Base-by-base conservation (phyloP, 2,113 vertebrate species). In the Siphamia tubifer region DNA sequence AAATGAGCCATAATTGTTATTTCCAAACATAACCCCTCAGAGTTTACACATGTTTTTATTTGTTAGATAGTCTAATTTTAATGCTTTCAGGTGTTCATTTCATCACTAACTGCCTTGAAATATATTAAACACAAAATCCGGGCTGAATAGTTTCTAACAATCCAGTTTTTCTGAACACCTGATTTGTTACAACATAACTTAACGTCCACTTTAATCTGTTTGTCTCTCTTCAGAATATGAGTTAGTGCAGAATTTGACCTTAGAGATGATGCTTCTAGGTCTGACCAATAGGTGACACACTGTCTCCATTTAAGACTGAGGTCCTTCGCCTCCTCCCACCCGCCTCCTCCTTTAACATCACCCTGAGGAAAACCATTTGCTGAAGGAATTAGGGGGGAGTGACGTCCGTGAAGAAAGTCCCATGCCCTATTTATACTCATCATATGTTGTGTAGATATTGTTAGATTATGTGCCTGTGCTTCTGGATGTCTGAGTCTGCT, bases 371-470 rank as follows among this genome's bases (percentile, higher is more conserved):
- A 72, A 51, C 17, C 48, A 57, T 53, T 64, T 77, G 65, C 44
- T 57, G n/a, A 27, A 51, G 47, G 44, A 52, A 60, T 47, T 51
- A 68, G 63, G 52, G 39, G 25, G 42, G 73, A 44, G 48, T 44
- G 70, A 70, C 20, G 49, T 55, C 62, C n/a, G 19, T 56, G 43
- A n/a, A 48, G 40, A 74, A 53, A 51, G 44, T 65, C 44, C 65
- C 62, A 49, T 27, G 51, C 48, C 79, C 79, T 87, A 80, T 83
- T 79, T 86, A 84, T 86, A 84, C 66, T 64, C 39, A 54, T 49
- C 81, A 85, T 67, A 79, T 84, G 86, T 61, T 48, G 67, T 31
- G 63, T n/a, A n/a, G 79, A 83, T 84, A 82, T 87, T 85, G 68
- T 75, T 84, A 68, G 68, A 76, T 25, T 62, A 40, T 8, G 20